A percentile compares a stretch with the other conserved stretches of the same genome.
Evolutionary conservation across 2,888 invertebrate species (phyloP).

Genomic region (Cataglyphis rosenhaueri): DNA sequence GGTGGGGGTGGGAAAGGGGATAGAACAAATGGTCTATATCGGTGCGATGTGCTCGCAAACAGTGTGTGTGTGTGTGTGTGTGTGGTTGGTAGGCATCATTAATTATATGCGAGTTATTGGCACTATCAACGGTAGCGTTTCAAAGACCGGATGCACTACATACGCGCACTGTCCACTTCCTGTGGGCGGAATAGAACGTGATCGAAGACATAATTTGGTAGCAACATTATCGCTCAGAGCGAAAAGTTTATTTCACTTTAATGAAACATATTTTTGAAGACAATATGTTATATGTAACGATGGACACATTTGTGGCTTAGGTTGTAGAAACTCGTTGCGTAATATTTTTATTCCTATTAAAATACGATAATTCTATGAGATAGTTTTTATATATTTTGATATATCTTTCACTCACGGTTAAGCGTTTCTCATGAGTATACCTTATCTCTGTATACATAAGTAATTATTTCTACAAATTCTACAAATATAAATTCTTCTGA

Average conservation of each 20-base stretch:
- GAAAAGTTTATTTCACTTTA: slow-evolving; percentile 11
- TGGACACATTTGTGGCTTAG: background rate
- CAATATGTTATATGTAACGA: no score
- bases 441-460: background rate
- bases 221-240: slow-evolving; percentile 36
- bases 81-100: slow-evolving; percentile 49
- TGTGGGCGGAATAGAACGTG: slow-evolving; percentile 14
- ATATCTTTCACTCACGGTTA: background rate
- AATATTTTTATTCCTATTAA: background rate
- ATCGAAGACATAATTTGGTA: slow-evolving; percentile 48
- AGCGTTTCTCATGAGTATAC: background rate
- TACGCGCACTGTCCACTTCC: slow-evolving; percentile 52
- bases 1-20: slow-evolving; percentile 13
- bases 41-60: slow-evolving; percentile 32
- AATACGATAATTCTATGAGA: background rate
- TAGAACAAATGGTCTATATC: slow-evolving; percentile 53
- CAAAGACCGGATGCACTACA: slow-evolving; percentile 50
- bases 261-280: background rate
- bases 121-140: slow-evolving; percentile 50
- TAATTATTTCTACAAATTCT: background rate
- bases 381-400: slow-evolving; percentile 8
- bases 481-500: background rate
- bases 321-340: background rate
- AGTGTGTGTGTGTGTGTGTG: background rate
- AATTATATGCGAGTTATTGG: slow-evolving; percentile 56